Percentiles rank a stretch among this genome's conserved stretches.
Evolutionary conservation across 2,888 invertebrate species (phyloP).

Genomic region (Anorthoa munda): DNA sequence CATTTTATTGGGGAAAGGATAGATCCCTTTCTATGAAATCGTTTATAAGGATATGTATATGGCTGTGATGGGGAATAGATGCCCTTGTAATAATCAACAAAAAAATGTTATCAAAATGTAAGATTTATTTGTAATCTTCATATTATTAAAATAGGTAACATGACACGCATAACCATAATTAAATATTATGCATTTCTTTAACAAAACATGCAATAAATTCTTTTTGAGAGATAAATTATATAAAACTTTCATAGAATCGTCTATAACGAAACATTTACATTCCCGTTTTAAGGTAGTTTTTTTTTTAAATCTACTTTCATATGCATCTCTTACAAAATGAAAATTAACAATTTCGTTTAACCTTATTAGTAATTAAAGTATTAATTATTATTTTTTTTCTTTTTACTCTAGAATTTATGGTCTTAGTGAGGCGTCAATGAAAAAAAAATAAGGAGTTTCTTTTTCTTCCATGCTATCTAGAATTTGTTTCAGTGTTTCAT

Average conservation of each 20-base stretch:
- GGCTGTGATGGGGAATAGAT: not conserved
- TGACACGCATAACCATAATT: too few species aligned
- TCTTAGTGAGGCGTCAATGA: not conserved
- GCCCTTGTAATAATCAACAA: not conserved
- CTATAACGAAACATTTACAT: not conserved
- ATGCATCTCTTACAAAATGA: constrained; percentile 6
- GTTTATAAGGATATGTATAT: not conserved
- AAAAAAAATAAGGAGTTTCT: too few species aligned
- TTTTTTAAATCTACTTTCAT: not conserved
- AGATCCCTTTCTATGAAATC: too few species aligned
- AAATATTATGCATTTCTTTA: too few species aligned
- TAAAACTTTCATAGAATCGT: too few species aligned
- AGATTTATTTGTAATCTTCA: not conserved
- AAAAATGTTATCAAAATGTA: not conserved
- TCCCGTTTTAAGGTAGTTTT: not conserved
- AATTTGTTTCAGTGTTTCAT: not conserved
- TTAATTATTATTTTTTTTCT: too few species aligned
- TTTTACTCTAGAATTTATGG: not conserved
- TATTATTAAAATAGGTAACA: too few species aligned
- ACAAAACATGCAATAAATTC: too few species aligned
- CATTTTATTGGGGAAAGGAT: too few species aligned
- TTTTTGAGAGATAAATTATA: too few species aligned
- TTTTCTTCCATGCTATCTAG: too few species aligned
- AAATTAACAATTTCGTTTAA: constrained; percentile 13
- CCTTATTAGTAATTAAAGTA: too few species aligned